Conservation (phyloP, 2,113 vertebrate genomes). For the Albula goreensis region DNA sequence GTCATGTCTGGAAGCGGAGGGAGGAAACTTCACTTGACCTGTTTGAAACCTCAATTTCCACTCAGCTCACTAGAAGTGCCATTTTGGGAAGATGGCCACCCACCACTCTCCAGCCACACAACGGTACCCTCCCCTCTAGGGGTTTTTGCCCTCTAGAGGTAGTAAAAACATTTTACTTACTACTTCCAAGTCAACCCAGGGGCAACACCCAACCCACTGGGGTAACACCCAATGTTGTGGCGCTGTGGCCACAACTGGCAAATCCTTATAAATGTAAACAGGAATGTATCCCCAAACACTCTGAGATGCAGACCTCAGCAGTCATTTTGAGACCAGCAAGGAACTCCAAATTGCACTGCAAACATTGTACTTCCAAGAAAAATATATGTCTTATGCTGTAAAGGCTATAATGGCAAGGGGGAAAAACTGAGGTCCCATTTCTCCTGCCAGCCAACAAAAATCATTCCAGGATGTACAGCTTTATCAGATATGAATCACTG, state of each 20-base stretch:
- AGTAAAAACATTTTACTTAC: slow-evolving; percentile 7
- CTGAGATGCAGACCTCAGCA: background rate
- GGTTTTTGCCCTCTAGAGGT: background rate
- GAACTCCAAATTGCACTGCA: background rate
- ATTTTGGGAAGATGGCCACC: background rate
- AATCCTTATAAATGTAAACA: background rate
- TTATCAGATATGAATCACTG: slow-evolving; percentile 25
- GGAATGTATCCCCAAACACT: too few species aligned
- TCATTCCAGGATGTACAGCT: background rate
- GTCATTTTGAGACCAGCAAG: background rate
- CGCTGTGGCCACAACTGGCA: background rate
- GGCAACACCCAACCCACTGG: too few species aligned
- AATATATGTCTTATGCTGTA: slow-evolving; percentile 29
- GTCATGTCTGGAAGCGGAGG: background rate
- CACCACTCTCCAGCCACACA: background rate
- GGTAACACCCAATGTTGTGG: background rate
- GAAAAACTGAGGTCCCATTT: slow-evolving; percentile 7
- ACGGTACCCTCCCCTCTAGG: background rate
- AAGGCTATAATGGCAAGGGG: background rate
- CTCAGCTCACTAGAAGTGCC: slow-evolving; percentile 39
- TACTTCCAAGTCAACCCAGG: background rate
- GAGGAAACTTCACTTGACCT: slow-evolving; percentile 51
- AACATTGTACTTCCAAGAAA: slow-evolving; percentile 26
- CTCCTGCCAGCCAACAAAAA: slow-evolving; percentile 14
- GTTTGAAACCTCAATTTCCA: slow-evolving; percentile 62